Percentiles rank a stretch among this genome's conserved stretches.
Evolutionary conservation across 2,113 vertebrate species (phyloP).

Genomic region (Myrmecobius fasciatus): DNA sequence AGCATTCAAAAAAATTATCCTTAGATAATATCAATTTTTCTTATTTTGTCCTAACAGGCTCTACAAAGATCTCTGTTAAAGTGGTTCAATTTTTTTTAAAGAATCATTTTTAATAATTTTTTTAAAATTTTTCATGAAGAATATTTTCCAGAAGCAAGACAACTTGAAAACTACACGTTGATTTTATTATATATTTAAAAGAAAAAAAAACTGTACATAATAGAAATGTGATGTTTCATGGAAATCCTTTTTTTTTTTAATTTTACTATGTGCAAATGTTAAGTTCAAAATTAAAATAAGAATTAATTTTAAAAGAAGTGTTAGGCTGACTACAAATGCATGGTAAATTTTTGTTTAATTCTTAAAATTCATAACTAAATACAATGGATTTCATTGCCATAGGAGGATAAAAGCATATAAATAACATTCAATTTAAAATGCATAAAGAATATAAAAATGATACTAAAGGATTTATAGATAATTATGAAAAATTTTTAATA

Average conservation of each 20-base stretch:
- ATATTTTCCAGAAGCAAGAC: background rate
- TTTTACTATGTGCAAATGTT: background rate
- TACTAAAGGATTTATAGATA: background rate
- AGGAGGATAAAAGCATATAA: slow-evolving; percentile 16
- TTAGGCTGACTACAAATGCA: slow-evolving; percentile 44
- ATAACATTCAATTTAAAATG: slow-evolving; percentile 16
- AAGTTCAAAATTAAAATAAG: background rate
- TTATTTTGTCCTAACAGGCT: background rate
- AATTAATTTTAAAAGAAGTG: background rate
- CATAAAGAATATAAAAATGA: slow-evolving; percentile 14
- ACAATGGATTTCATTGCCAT: background rate
- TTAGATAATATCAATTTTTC: background rate
- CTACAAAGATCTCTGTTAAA: background rate
- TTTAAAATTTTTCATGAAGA: background rate
- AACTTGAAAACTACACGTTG: background rate
- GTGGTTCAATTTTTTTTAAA: background rate
- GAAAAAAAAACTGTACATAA: background rate
- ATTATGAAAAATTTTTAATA: slow-evolving; percentile 9
- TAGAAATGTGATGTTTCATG: background rate
- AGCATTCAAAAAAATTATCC: background rate
- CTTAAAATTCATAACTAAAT: slow-evolving; percentile 19
- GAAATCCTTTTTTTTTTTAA: background rate
- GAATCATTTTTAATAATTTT: background rate
- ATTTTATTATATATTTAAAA: background rate
- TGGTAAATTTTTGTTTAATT: slow-evolving; percentile 43